phyloP scores from a whole-genome alignment of 2,888 invertebrate species.

The Scaptomyza flava region DNA sequence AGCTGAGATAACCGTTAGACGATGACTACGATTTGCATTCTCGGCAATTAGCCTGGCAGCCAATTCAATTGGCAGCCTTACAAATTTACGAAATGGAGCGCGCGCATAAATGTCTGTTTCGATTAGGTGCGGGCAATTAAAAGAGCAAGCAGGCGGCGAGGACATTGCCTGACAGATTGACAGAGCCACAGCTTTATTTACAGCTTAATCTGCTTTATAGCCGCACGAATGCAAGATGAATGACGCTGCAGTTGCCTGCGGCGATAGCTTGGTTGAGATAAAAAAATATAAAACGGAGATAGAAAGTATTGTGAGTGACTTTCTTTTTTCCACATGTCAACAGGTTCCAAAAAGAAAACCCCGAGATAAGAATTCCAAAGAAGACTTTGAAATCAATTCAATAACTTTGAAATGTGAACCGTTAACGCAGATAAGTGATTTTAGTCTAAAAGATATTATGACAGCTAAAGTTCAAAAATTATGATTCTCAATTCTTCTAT shows the following conservation, averaged over 20 bases:
- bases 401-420: background rate
- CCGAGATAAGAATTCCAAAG: conserved; percentile 33
- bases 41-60: conserved; percentile 64
- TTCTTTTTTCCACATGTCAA: conserved; percentile 60
- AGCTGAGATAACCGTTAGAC: conserved; percentile 58
- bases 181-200: conserved; percentile 70
- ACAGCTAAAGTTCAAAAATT: background rate
- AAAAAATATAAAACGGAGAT: conserved; percentile 24
- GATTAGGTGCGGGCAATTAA: conserved; percentile 75
- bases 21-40: conserved; percentile 47
- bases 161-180: conserved; percentile 61
- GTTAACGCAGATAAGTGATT: background rate
- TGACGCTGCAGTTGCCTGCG: conserved; percentile 56
- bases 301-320: conserved; percentile 71
- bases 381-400: conserved; percentile 32
- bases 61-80: conserved; percentile 46
- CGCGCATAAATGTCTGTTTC: conserved; percentile 76
- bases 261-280: conserved; percentile 67
- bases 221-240: conserved; percentile 64
- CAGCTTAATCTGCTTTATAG: conserved; percentile 73
- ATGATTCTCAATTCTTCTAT: background rate
- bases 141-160: conserved; percentile 36
- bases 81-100: conserved; percentile 72
- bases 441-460: background rate
- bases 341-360: conserved; percentile 20